These are phyloP conservation scores for Leucophenga varia DNA, from an alignment of 1,140 invertebrate genomes.

Conservation along the genomic window DNA sequence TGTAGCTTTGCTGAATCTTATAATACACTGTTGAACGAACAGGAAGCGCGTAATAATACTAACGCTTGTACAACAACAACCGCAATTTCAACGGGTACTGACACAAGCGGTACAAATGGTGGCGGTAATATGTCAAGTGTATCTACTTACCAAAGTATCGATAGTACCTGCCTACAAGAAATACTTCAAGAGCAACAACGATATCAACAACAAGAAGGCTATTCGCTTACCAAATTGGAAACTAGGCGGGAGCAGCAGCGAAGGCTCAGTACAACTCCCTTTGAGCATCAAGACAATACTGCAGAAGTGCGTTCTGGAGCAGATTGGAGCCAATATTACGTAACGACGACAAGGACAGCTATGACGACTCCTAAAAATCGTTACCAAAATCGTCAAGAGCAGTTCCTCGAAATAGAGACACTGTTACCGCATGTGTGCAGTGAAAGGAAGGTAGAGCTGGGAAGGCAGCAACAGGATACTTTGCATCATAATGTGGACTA, in stretches of 20 bases:
- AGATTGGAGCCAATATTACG: background rate
- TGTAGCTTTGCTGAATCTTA: constrained; percentile 53
- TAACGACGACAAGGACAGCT: constrained; percentile 6
- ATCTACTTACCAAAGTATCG: constrained; percentile 16
- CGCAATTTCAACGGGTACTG: constrained; percentile 9
- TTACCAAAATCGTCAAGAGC: constrained; percentile 12
- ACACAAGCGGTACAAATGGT: constrained; percentile 4
- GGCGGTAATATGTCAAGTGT: background rate
- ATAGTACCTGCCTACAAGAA: constrained; percentile 30
- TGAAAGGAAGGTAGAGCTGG: constrained; percentile 45
- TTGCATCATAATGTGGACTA: too few relatives aligned
- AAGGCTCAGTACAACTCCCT: constrained; percentile 5
- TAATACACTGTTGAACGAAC: constrained; percentile 40
- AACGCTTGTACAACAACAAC: constrained; percentile 7
- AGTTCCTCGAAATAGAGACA: constrained; percentile 40
- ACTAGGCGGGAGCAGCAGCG: constrained; percentile 43
- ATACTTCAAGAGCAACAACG: constrained; percentile 47
- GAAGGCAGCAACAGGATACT: constrained; percentile 28
- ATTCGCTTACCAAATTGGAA: constrained; percentile 47
- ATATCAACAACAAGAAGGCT: constrained; percentile 51
- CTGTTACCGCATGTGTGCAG: constrained; percentile 47
- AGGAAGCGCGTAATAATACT: constrained; percentile 10
- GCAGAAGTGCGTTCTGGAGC: constrained; percentile 2
- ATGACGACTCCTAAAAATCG: constrained; percentile 1
- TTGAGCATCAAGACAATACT: background rate